A percentile compares a stretch with the other conserved stretches of the same genome.
phyloP scores from a whole-genome alignment of 2,888 invertebrate genomes.

The Papilio demoleus region DNA sequence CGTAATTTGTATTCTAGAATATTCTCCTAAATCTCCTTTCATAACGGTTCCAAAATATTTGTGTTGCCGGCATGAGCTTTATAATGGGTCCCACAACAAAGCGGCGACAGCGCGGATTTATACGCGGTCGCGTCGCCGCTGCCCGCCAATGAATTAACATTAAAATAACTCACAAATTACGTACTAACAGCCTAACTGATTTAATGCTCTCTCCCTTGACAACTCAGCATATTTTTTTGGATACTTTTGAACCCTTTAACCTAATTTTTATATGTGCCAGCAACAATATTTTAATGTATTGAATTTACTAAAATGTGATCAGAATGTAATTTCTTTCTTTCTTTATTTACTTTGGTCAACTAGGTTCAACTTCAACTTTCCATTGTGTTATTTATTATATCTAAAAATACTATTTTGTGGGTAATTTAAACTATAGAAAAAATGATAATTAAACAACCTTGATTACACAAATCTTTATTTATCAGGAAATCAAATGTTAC shows the following conservation, averaged over 20 bases:
- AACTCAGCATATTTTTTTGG: conserved; percentile 25
- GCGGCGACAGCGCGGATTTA: conserved; percentile 47
- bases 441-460: background rate
- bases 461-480: background rate
- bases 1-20: no score
- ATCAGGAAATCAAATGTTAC: background rate
- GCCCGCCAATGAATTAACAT: conserved; percentile 55
- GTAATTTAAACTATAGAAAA: no score
- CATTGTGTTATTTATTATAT: no score
- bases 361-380: no score
- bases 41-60: conserved; percentile 23
- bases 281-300: no score
- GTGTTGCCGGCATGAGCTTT: conserved; percentile 24
- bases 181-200: conserved; percentile 51
- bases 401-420: no score
- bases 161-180: conserved; percentile 61
- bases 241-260: conserved; percentile 35
- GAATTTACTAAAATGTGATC: no score
- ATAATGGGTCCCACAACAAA: conserved; percentile 42
- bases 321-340: no score
- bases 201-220: conserved; percentile 40
- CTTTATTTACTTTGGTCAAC: no score
- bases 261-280: background rate
- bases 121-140: conserved; percentile 38
- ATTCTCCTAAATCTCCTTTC: conserved; percentile 21